phyloP scores from a whole-genome alignment of 2,888 invertebrate species.

The Microdon myrmicae region DNA sequence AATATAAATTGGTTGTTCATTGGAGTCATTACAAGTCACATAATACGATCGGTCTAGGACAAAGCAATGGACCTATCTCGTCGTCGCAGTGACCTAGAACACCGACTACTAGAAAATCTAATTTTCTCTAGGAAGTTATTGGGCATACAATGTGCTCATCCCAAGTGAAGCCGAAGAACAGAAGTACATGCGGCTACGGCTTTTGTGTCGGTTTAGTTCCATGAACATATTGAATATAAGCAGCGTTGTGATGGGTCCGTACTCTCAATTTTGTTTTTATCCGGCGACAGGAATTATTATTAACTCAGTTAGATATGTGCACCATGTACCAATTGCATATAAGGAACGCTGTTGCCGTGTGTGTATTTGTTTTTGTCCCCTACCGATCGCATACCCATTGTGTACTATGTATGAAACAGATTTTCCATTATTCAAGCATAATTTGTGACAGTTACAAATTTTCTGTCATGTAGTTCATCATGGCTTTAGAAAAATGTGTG shows the following conservation, averaged over 20 bases:
- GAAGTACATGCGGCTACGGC: constrained; percentile 29
- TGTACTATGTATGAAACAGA: too few species aligned
- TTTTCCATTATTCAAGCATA: too few species aligned
- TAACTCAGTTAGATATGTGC: constrained; percentile 38
- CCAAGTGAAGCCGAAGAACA: background rate
- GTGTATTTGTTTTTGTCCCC: too few species aligned
- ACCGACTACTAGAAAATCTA: constrained; percentile 18
- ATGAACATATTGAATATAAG: constrained; percentile 30
- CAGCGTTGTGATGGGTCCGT: constrained; percentile 5
- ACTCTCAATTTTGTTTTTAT: constrained; percentile 35
- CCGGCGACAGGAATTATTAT: constrained; percentile 39
- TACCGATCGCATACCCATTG: too few species aligned
- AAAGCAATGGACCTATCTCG: background rate
- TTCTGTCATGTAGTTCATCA: too few species aligned
- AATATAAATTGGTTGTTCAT: constrained; percentile 48
- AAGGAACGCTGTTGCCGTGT: too few species aligned
- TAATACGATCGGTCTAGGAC: constrained; percentile 1
- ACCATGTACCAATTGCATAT: constrained; percentile 50
- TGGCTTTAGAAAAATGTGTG: too few species aligned
- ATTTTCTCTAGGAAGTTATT: constrained; percentile 8
- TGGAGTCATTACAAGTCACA: constrained; percentile 41
- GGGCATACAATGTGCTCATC: constrained; percentile 20
- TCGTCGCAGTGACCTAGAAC: background rate
- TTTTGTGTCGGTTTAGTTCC: constrained; percentile 25
- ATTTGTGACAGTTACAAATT: too few species aligned